A percentile compares a stretch with the other conserved stretches of the same genome.
Conservation (phyloP, 2,113 vertebrate genomes). For the Catagonus wagneri region DNA sequence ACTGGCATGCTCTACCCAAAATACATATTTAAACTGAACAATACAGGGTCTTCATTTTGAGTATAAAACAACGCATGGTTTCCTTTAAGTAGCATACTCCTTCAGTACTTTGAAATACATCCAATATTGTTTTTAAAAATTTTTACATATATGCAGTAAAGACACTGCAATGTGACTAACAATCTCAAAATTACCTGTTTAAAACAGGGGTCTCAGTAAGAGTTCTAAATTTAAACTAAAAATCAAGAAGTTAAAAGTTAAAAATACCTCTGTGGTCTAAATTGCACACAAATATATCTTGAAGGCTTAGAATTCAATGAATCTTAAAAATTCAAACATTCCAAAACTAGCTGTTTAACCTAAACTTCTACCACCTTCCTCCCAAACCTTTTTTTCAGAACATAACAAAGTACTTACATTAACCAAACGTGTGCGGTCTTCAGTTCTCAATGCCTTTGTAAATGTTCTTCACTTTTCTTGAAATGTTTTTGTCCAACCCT, state of each 20-base stretch:
- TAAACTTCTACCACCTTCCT: not conserved
- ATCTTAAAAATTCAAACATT: no score
- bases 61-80: not conserved
- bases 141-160: no score
- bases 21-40: not conserved
- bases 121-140: no score
- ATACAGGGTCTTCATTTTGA: not conserved
- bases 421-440: not conserved
- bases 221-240: not conserved
- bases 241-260: not conserved
- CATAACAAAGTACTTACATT: no score
- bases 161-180: no score
- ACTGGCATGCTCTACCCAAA: not conserved
- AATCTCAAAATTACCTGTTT: no score
- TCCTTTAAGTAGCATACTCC: no score
- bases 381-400: not conserved
- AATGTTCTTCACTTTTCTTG: not conserved
- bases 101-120: no score
- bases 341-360: no score
- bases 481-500: not conserved
- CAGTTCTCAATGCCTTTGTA: not conserved
- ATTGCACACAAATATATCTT: no score
- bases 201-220: no score
- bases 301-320: no score
- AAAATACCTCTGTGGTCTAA: not conserved